Conservation (phyloP, 37 sponge, comb jelly and placozoan genomes). For the Ephydatia muelleri region DNA sequence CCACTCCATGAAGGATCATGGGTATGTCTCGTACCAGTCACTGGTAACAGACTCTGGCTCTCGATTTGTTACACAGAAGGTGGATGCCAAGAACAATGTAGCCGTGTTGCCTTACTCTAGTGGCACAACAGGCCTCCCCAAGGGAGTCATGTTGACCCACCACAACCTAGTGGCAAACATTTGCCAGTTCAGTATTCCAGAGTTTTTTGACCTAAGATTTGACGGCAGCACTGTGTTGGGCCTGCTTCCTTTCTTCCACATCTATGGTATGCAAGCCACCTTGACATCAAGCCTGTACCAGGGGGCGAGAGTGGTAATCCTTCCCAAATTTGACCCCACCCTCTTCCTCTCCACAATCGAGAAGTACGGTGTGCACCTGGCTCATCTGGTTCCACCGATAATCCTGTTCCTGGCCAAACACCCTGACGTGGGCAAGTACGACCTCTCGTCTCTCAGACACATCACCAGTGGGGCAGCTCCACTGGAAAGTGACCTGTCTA, state of each 20-base stretch:
- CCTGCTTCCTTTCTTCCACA: conserved; percentile 83
- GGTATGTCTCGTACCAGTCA: conserved; percentile 30
- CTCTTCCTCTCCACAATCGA: conserved; percentile 62
- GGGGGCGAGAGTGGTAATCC: conserved; percentile 55
- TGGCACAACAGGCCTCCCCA: conserved; percentile 92
- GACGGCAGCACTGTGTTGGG: conserved; percentile 20
- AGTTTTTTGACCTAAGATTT: conserved; percentile 10
- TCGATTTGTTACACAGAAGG: conserved; percentile 15
- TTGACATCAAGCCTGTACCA: conserved; percentile 34
- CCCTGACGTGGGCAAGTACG: conserved; percentile 76
- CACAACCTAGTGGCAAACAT: conserved; percentile 66
- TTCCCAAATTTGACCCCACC: conserved; percentile 78
- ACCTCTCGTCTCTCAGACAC: conserved; percentile 54
- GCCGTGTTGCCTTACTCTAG: conserved; percentile 84
- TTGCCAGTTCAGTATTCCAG: conserved; percentile 43
- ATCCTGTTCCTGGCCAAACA: conserved; percentile 86
- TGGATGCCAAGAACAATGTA: conserved; percentile 43
- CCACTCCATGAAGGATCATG: background rate
- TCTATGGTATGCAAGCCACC: conserved; percentile 72
- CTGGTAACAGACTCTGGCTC: conserved; percentile 58
- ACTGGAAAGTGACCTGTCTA: conserved; percentile 63
- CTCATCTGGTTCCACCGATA: conserved; percentile 77
- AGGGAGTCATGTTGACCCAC: conserved; percentile 89
- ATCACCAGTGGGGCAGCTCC: conserved; percentile 87
- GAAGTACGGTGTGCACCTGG: conserved; percentile 34